Percentiles rank a stretch among this genome's conserved stretches.
Conservation (phyloP, 2,888 invertebrate species). For the Criorhina ranunculi region DNA sequence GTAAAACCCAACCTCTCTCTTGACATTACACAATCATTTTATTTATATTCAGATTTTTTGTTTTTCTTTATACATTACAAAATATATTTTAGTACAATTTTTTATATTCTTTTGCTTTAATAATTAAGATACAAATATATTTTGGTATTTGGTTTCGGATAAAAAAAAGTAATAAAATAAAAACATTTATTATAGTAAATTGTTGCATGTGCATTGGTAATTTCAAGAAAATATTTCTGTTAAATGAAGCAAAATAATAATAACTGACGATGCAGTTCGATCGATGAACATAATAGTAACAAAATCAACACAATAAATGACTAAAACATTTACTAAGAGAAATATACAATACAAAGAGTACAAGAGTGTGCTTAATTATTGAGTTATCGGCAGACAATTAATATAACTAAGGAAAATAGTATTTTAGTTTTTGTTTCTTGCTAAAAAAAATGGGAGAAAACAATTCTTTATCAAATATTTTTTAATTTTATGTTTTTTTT, state of each 20-base stretch:
- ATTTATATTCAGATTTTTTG: constrained; percentile 59
- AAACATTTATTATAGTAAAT: constrained; percentile 56
- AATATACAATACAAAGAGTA: constrained; percentile 55
- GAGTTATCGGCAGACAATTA: constrained; percentile 30
- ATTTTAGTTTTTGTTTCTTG: neutral
- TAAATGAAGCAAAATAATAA: constrained; percentile 38
- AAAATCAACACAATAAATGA: constrained; percentile 50
- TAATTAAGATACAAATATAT: constrained; percentile 15
- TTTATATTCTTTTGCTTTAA: constrained; percentile 56
- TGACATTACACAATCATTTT: constrained; percentile 71
- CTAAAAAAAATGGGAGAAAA: constrained; percentile 33
- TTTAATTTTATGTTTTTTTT: constrained; percentile 29
- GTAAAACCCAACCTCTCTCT: constrained; percentile 30
- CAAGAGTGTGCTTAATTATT: constrained; percentile 53
- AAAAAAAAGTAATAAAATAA: constrained; percentile 53
- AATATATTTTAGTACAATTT: constrained; percentile 71
- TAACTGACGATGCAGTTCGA: constrained; percentile 26
- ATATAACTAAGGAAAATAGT: constrained; percentile 23
- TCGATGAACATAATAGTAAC: constrained; percentile 44
- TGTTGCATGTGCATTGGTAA: constrained; percentile 45
- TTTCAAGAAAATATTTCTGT: constrained; percentile 66
- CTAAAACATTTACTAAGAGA: constrained; percentile 44
- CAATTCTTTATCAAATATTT: constrained; percentile 4
- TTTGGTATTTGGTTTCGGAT: constrained; percentile 44
- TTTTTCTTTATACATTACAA: constrained; percentile 75